Percentiles rank a stretch among this genome's conserved stretches.
Evolutionary conservation across 2,797 vertebrate species (phyloP).

Genomic region (Argya squamiceps): DNA sequence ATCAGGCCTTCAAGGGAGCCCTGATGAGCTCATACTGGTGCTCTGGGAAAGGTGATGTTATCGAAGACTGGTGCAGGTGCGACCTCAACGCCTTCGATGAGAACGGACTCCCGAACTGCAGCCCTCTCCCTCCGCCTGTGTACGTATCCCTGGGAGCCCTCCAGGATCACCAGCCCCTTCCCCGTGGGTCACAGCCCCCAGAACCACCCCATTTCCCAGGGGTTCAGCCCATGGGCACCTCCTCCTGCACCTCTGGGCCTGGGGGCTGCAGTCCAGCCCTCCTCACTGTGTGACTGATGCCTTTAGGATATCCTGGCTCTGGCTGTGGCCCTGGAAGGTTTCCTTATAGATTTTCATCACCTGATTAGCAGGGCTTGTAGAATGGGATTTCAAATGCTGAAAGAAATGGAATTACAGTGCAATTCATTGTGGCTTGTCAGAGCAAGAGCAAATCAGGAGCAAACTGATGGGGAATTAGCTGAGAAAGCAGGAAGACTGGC

Average conservation of each 20-base stretch:
- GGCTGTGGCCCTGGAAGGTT: conserved; percentile 43
- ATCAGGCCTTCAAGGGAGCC: conserved; percentile 92
- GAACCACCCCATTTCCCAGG: background rate
- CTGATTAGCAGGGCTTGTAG: conserved; percentile 58
- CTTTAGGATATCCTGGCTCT: conserved; percentile 56
- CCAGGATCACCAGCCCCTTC: background rate
- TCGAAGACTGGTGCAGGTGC: conserved; percentile 98
- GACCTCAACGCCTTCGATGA: conserved; percentile 95
- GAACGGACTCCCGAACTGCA: conserved; percentile 95
- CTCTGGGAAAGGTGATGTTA: conserved; percentile 96
- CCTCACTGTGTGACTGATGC: conserved; percentile 2
- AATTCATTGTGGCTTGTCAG: conserved; percentile 62
- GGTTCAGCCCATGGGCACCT: background rate
- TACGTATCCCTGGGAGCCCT: conserved; percentile 75
- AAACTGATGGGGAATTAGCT: conserved; percentile 64
- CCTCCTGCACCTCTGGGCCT: background rate
- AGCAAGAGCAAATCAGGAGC: conserved; percentile 53
- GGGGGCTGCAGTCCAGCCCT: background rate
- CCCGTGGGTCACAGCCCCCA: accelerated
- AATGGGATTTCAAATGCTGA: conserved; percentile 64
- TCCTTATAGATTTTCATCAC: conserved; percentile 63
- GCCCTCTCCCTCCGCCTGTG: conserved; percentile 91
- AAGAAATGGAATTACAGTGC: conserved; percentile 66
- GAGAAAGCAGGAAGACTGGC: conserved; percentile 66
- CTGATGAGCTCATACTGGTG: conserved; percentile 99